Evolutionary conservation across 2,797 vertebrate species (phyloP).

Genomic region (Cynodonichthys magdalenae): DNA sequence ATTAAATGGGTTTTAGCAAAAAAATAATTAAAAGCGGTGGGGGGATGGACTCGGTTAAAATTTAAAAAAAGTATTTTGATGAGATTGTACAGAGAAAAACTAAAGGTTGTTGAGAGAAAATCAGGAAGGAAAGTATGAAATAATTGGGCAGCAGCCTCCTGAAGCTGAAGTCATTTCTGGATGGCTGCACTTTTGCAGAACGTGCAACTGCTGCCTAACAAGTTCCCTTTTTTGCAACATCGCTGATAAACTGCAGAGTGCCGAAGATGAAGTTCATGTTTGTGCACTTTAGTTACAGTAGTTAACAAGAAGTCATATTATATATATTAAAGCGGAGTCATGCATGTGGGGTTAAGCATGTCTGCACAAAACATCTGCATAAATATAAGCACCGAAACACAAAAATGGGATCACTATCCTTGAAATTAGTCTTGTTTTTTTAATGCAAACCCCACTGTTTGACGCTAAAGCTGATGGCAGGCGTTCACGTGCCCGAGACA

Average conservation of each 20-base stretch:
- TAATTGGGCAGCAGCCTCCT: constrained; percentile 54
- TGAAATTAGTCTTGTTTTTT: constrained; percentile 10
- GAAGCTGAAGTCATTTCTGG: constrained; percentile 67
- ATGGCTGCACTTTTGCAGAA: constrained; percentile 57
- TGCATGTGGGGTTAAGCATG: not conserved
- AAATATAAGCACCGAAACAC: not conserved
- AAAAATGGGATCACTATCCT: not conserved
- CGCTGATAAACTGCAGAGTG: constrained; percentile 29
- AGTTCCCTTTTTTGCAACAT: constrained; percentile 37
- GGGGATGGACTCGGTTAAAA: not conserved
- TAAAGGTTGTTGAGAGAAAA: not conserved
- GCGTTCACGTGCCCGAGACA: constrained; percentile 32
- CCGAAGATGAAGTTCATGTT: constrained; percentile 29
- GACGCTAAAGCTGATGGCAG: constrained; percentile 18
- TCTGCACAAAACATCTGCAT: not conserved
- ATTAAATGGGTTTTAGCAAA: too few species aligned
- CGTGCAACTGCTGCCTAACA: constrained; percentile 62
- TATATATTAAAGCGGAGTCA: not conserved
- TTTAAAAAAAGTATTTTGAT: not conserved
- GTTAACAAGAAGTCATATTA: not conserved
- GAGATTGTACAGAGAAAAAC: constrained; percentile 2
- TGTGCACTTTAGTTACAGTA: not conserved
- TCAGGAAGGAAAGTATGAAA: constrained; percentile 15
- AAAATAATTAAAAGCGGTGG: too few species aligned
- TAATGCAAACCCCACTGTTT: constrained; percentile 18